Percentiles rank a stretch among this genome's conserved stretches.
Conservation (phyloP, 2,113 vertebrate species). For the Clarias macrocephalus region DNA sequence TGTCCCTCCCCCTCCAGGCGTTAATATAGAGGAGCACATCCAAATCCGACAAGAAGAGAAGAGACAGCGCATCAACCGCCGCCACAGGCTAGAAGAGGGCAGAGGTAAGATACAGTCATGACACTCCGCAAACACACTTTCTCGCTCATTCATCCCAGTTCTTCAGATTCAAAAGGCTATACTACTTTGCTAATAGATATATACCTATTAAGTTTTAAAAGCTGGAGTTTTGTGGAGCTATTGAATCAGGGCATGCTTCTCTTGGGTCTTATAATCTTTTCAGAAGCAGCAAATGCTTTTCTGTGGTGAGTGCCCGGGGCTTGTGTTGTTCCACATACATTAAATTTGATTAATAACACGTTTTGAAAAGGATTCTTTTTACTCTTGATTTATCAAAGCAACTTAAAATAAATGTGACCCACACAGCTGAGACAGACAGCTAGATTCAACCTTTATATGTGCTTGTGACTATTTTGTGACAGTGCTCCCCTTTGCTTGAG, state of each 20-base stretch:
- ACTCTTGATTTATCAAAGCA: not conserved
- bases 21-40: constrained; percentile 98
- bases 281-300: not conserved
- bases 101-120: constrained; percentile 78
- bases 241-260: constrained; percentile 11
- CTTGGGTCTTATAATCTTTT: not conserved
- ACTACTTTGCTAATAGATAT: not conserved
- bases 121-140: not conserved
- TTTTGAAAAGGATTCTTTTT: not conserved
- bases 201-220: not conserved
- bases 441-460: not conserved
- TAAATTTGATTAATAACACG: constrained; percentile 17
- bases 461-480: constrained; percentile 56
- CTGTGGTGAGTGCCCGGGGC: not conserved
- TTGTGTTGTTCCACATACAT: not conserved
- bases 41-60: constrained; percentile 97
- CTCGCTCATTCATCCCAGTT: no score
- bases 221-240: not conserved
- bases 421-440: not conserved
- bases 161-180: not conserved
- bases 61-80: constrained; percentile 89
- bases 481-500: constrained; percentile 62
- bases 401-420: not conserved
- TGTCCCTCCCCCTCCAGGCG: constrained; percentile 90
- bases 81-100: constrained; percentile 92